Base-by-base conservation (phyloP, 1,140 invertebrate species). In the Pachyrhynchus sulphureomaculatus region DNA sequence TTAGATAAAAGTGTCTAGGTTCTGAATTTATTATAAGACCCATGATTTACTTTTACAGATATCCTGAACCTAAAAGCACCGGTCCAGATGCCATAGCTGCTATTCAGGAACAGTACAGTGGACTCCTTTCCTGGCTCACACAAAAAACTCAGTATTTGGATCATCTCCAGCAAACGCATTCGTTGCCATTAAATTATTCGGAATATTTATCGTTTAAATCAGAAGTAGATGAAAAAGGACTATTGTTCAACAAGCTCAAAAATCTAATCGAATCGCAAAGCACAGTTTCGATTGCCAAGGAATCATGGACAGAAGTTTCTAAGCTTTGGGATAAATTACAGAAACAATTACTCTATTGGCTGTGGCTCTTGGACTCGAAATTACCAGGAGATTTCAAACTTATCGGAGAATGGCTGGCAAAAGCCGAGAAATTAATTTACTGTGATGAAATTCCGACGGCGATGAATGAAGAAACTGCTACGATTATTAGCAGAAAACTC, bases 391-490 rank as follows among this genome's bases (percentile, higher is more conserved):
- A 90, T 68, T 87, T 97, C 42, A 88, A 88, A 42, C 80, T 86
- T 55, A 83, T 95, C 9, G 93, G 91, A n/a, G 88, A 91, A 73
- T 96, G 95, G 92, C 75, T 98, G 9, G 88, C 89, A 42, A 84
- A 85, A 66, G 94, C 93, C 4, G 94, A 97, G 76, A 86, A 87
- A 69, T 75, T 96, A 37, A 78, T 96, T 17, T 83, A 85, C 66
- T 89, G 91, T 65, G 86, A 91, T 64, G 89, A 93, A 68, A 88
- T 94, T 69, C 90, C 92, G 4, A 81, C 84, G 32, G 83, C 82
- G 21, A 88, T 93, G 83, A 90, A 91, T 68, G 91, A 95, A 75
- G 88, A 90, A 78, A 92, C 91, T 32, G 92, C 92, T 3, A 84
- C 87, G 32, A 85, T 93, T 53, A 90, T 95, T 42, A 93, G 90